Base-by-base conservation (phyloP, 1,140 invertebrate species). In the Piezodorus guildinii region DNA sequence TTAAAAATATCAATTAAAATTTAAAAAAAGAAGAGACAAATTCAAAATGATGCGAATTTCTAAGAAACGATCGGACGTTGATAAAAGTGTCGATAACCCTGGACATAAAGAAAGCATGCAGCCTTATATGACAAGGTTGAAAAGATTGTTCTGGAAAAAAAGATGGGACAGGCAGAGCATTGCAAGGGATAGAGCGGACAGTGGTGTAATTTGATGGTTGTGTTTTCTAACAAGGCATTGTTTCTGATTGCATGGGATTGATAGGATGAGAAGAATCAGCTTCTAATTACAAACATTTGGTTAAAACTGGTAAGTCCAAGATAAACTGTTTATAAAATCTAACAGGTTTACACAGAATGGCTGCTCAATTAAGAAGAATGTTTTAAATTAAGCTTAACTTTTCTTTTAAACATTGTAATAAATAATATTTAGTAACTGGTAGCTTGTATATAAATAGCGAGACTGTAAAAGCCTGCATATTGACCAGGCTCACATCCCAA, bases 201-300 rank as follows among this genome's bases (percentile, higher is more conserved):
- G 46, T 65, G 49, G 62, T 65, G 62, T 65, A 65, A 52, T 46
- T 52, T 65, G 60, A 61, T 65, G 64, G 66, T 68, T 63, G 68
- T 64, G 54, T 67, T 56, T 54, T 62, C 62, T 67, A 67, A 61
- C 62, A 66, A 66, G 69, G 72, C 72, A 69, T 74, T 76, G 72
- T 74, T 74, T 74, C 71, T 75, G 65, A 65, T 68, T 69, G 68
- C 68, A 69, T 69, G 68, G 65, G 64, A 63, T 59, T 80, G 80
- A 72, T 78, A 91, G 88, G 88, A 92, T 79, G 90, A 92, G 79
- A 92, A 92, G 80, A 91, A 91, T 81, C 89, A 91, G 81, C 83
- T 91, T 77, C 85, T 92, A 75, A 90, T 91, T 76, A 91, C 89
- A 73, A 92, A 91, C 80, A 89, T 91, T 80, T 93, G 89, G 89